Conservation (phyloP, 2,797 vertebrate genomes). For the Pipistrellus kuhlii region DNA sequence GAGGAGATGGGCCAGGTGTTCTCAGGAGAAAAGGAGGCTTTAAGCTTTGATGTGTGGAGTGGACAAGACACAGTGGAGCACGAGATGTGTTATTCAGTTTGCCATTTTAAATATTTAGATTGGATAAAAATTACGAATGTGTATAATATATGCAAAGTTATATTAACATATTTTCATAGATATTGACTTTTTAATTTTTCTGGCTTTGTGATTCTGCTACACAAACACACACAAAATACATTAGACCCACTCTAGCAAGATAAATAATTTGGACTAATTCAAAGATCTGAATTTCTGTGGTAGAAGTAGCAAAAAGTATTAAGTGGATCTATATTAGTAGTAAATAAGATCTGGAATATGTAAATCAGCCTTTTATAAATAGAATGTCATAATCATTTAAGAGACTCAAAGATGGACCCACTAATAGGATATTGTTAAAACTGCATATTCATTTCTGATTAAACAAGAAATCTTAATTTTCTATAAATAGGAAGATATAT, state of each 20-base stretch:
- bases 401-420: background rate
- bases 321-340: background rate
- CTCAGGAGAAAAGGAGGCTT: background rate
- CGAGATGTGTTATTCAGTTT: background rate
- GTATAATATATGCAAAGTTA: background rate
- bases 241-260: background rate
- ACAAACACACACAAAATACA: background rate
- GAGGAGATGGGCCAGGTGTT: background rate
- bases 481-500: constrained; percentile 63
- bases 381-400: background rate
- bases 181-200: background rate
- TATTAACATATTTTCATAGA: background rate
- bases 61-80: background rate
- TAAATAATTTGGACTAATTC: background rate
- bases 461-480: constrained; percentile 53
- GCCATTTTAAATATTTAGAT: background rate
- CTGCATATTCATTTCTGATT: constrained; percentile 34
- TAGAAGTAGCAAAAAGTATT: background rate
- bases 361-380: background rate
- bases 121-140: background rate
- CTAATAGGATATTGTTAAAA: constrained; percentile 44
- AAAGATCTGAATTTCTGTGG: background rate
- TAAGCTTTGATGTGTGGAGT: background rate
- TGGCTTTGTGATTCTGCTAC: background rate
- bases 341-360: background rate